Base-by-base conservation (phyloP, 1,140 invertebrate genomes). In the Hydropsyche tenuis region DNA sequence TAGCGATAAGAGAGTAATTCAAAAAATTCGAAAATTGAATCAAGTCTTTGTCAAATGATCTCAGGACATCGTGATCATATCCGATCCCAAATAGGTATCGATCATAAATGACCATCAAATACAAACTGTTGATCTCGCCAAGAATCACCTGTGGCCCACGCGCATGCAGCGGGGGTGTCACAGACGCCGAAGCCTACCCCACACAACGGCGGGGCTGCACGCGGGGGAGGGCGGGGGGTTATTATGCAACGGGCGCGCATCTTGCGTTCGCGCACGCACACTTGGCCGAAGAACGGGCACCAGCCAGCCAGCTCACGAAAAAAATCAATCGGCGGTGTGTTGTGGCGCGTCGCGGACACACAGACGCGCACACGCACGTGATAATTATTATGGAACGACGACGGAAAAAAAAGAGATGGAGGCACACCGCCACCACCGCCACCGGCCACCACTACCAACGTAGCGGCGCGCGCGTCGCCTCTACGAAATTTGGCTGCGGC, bases 331-430 rank as follows among this genome's bases (percentile, higher is more conserved):
- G 20, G 56, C 23, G 56, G 56, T 60, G 48, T 53, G 56, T 60
- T 60, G 56, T 60, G 56, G n/a, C 63, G 63, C 63, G 30, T 65
- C 30, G 30, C 48, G 18, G 37, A 46, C 45, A 53, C 14, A 42
- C 68, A 56, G 46, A 27, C 12, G 23, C 68, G 68, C 68, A 70
- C 68, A 70, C 68, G 68, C 68, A 70, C 68, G 68, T 70, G 68
- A 70, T 70, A 70, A 70, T 70, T 65, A 65, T 65, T 70, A 70
- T 56, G 68, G 25, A 70, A 60, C 30, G 30, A 9, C 30, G 30
- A 9, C 3, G 30, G 14, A 70, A 70, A 70, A 70, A 18, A 18
- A 53, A 69, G 25, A 65, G 16, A 18, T 1, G 14, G 22, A 37
- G 3, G 30, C 30, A 37, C 30, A 45, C 42, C 63, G 23, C 16